Evolutionary conservation across 1,140 invertebrate genomes (phyloP), one percentile per base, ranked within the genome.

Genomic region (Lycorma delicatula): DNA sequence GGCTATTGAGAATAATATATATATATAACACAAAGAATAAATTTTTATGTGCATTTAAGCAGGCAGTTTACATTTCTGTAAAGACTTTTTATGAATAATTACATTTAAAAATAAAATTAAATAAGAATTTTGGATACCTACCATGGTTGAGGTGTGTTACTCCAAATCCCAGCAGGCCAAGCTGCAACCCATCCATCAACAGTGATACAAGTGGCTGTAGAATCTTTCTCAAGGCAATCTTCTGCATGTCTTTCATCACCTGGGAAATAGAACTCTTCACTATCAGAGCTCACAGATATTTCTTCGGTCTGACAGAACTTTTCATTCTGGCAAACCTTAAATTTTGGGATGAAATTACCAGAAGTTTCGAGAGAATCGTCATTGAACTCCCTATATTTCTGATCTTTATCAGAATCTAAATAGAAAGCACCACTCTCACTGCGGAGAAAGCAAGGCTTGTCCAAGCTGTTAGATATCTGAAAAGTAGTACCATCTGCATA

Each of bases 401-500:
- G 63, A 50, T 75, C 72, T 28, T 72, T 65, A 22, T 72, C 75
- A 29, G 74, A 72, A 28, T 67, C 69, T 7, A 72, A 58, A 60
- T 69, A 72, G 16, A 72, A 61, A 31, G 65, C 63, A 1, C 71
- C 71, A 60, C 70, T 70, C 46, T 67, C 66, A 47, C 69, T 71
- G 20, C 70, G 58, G 28, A 66, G 64, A 54, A 63, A 63, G 28
- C 51, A 54, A 20, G 79, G 72, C 36, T 77, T 68, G 66, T 86
- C 83, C 64, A 82, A 71, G 59, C 77, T 78, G 69, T 79, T 79
- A 62, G 79, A 76, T 47, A 86, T 81, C 34, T 79, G 74, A 71
- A 86, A 86, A 0, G 81, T 82, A 26, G 82, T 81, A 31, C 83
- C 84, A 68, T 86, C 82, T 34, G 77, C 78, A 69, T 79, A 80